A percentile compares a stretch with the other conserved stretches of the same genome.
These are phyloP conservation scores for Sinonovacula constricta DNA, from an alignment of 1,140 invertebrate species.

Conservation along the genomic window DNA sequence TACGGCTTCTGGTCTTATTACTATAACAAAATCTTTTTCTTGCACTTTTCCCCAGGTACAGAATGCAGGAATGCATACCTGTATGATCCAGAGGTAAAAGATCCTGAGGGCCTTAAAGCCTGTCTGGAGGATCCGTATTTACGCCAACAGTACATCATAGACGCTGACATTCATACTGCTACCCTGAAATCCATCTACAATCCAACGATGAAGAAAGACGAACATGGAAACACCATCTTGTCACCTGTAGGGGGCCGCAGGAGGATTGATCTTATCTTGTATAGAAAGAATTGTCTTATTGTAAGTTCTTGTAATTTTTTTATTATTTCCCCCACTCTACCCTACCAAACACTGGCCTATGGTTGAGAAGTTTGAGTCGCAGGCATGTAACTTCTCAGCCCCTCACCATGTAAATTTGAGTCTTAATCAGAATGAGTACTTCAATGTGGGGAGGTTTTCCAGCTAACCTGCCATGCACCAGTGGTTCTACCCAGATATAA, in stretches of 20 bases:
- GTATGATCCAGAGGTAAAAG: slow-evolving; percentile 49
- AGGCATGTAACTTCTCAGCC: not conserved
- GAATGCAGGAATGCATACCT: slow-evolving; percentile 51
- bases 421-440: not conserved
- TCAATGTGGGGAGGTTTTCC: not conserved
- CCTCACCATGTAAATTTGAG: not conserved
- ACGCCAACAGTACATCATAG: slow-evolving; percentile 55
- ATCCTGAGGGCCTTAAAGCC: slow-evolving; percentile 53
- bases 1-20: too few species aligned
- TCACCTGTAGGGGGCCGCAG: slow-evolving; percentile 56
- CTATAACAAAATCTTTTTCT: too few species aligned
- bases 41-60: slow-evolving; percentile 55
- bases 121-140: slow-evolving; percentile 52
- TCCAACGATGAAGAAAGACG: slow-evolving; percentile 42
- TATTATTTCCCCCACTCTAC: too few species aligned
- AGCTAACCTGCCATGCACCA: not conserved
- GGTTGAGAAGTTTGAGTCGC: not conserved
- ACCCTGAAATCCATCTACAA: slow-evolving; percentile 51
- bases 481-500: not conserved
- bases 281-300: slow-evolving; percentile 47
- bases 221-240: slow-evolving; percentile 51
- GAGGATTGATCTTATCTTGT: slow-evolving; percentile 60
- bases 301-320: slow-evolving; percentile 38
- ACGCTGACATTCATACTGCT: slow-evolving; percentile 54
- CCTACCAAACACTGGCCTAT: too few species aligned